phyloP scores from a whole-genome alignment of 2,888 invertebrate species.

The Dilophus febrilis region DNA sequence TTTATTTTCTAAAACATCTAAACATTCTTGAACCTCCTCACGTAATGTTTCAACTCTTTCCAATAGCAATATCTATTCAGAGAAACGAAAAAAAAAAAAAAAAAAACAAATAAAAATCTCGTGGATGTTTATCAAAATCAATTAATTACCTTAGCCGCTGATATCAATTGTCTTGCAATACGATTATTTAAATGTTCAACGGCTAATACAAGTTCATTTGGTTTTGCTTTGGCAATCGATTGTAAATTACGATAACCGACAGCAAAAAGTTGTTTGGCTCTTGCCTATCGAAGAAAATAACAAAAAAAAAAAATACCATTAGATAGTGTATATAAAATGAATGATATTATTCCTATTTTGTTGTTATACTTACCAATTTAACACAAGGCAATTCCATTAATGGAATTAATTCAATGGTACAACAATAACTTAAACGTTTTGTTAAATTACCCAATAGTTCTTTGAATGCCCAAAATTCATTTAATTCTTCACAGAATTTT shows the following conservation, averaged over 20 bases:
- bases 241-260: constrained; percentile 68
- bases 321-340: background rate
- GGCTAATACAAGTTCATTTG: constrained; percentile 38
- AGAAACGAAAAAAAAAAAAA: constrained; percentile 8
- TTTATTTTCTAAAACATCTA: constrained; percentile 30
- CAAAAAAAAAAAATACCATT: background rate
- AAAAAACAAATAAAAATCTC: constrained; percentile 2
- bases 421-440: constrained; percentile 61
- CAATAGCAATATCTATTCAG: constrained; percentile 54
- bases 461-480: constrained; percentile 66
- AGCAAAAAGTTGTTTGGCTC: constrained; percentile 66
- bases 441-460: constrained; percentile 59
- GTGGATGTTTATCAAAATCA: too few species aligned
- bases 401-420: constrained; percentile 57
- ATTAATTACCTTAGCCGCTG: constrained; percentile 51
- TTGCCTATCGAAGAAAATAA: too few species aligned
- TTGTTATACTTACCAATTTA: constrained; percentile 42
- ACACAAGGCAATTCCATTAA: constrained; percentile 81
- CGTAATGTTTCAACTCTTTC: constrained; percentile 74
- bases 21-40: constrained; percentile 64
- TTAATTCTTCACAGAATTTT: constrained; percentile 61
- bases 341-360: constrained; percentile 1
- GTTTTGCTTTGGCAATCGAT: constrained; percentile 55
- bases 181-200: constrained; percentile 56
- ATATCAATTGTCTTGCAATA: constrained; percentile 64